These are phyloP conservation scores for Drosophila paulistorum DNA, from an alignment of 1,140 invertebrate genomes.

Conservation along the genomic window DNA sequence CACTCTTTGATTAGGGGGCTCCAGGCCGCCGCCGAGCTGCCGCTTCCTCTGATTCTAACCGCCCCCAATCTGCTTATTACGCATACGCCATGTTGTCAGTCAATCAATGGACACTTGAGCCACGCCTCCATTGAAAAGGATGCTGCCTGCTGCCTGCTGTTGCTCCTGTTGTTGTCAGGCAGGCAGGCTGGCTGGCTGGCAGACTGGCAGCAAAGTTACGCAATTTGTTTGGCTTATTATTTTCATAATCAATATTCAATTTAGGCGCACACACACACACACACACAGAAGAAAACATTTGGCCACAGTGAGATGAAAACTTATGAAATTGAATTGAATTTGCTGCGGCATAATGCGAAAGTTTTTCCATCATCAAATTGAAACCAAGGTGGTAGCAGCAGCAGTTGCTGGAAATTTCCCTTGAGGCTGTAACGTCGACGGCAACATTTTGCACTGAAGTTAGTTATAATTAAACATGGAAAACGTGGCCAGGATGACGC, in stretches of 20 bases:
- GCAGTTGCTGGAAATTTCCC: slow-evolving; percentile 65
- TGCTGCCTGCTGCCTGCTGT: slow-evolving; percentile 33
- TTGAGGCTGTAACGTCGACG: slow-evolving; percentile 45
- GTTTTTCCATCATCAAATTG: not conserved
- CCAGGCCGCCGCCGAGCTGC: not conserved
- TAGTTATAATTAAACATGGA: slow-evolving; percentile 79
- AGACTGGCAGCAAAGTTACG: slow-evolving; percentile 62
- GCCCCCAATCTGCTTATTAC: slow-evolving; percentile 63
- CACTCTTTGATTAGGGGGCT: slow-evolving; percentile 72
- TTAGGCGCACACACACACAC: slow-evolving; percentile 50
- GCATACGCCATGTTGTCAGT: slow-evolving; percentile 78
- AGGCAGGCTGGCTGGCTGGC: too few relatives aligned
- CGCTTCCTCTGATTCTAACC: not conserved
- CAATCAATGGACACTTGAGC: slow-evolving; percentile 79
- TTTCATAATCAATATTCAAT: slow-evolving; percentile 82
- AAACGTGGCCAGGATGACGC: slow-evolving; percentile 62
- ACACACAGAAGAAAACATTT: slow-evolving; percentile 18
- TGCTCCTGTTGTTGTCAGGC: slow-evolving; percentile 59
- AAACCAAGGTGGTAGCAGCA: slow-evolving; percentile 26
- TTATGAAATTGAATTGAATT: slow-evolving; percentile 15
- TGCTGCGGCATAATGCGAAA: not conserved
- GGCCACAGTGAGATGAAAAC: slow-evolving; percentile 24
- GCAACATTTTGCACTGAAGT: slow-evolving; percentile 65
- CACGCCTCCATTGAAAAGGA: slow-evolving; percentile 31
- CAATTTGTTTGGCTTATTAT: slow-evolving; percentile 78